These are phyloP conservation scores for Elymnias hypermnestra DNA, from an alignment of 1,140 invertebrate genomes.

Conservation along the genomic window DNA sequence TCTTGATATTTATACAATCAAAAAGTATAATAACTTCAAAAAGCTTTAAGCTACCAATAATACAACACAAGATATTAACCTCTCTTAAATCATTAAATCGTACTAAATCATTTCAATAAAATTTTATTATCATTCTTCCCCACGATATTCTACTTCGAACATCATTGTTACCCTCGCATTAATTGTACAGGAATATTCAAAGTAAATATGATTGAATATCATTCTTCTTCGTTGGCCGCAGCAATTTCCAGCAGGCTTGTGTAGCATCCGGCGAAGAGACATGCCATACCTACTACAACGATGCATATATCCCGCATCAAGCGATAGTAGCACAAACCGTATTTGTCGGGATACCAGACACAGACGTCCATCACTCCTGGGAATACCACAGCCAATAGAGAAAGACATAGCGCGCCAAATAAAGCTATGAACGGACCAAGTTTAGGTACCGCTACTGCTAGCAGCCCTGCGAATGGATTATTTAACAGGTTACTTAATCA, in stretches of 20 bases:
- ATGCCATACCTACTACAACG: conserved; percentile 73
- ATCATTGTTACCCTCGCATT: no score
- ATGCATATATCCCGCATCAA: conserved; percentile 77
- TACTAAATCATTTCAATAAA: no score
- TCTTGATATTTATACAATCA: no score
- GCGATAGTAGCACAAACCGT: conserved; percentile 59
- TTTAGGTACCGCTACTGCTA: conserved; percentile 85
- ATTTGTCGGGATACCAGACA: conserved; percentile 74
- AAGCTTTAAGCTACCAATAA: no score
- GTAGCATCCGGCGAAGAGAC: conserved; percentile 69
- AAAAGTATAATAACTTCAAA: no score
- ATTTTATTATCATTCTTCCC: no score
- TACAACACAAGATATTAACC: no score
- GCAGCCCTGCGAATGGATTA: conserved; percentile 80
- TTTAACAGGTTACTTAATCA: no score
- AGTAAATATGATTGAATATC: no score
- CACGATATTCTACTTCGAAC: no score
- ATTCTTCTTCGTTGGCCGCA: background rate
- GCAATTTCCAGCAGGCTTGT: conserved; percentile 47
- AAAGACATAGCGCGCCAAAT: conserved; percentile 88
- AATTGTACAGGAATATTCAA: no score
- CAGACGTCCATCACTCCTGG: conserved; percentile 89
- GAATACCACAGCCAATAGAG: conserved; percentile 88
- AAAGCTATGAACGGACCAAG: conserved; percentile 90
- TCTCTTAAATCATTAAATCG: no score